phyloP scores from a whole-genome alignment of 2,888 invertebrate genomes.

The Crioceris asparagi region DNA sequence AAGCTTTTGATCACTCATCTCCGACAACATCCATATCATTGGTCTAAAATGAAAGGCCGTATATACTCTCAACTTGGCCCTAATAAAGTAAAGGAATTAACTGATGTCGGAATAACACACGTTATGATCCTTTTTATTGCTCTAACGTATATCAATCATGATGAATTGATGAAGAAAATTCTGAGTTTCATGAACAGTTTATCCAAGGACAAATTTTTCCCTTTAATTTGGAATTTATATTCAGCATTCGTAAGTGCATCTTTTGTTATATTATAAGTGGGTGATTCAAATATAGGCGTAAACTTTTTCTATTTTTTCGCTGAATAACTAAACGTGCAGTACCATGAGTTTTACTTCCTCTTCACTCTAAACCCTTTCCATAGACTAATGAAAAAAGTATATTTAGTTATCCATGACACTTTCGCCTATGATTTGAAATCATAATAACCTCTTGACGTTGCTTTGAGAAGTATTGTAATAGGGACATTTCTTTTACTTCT shows the following conservation, averaged over 20 bases:
- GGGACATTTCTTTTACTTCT: too few relatives aligned
- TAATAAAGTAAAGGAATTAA: slow-evolving; percentile 31
- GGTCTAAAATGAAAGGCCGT: slow-evolving; percentile 34
- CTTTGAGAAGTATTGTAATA: too few relatives aligned
- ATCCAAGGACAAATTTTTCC: slow-evolving; percentile 22
- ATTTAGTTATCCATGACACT: too few relatives aligned
- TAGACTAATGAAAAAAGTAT: too few relatives aligned
- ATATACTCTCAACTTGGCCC: slow-evolving; percentile 35
- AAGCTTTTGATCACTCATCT: slow-evolving; percentile 30
- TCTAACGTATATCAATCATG: slow-evolving; percentile 26
- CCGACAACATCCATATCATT: slow-evolving; percentile 29
- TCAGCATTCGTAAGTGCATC: slow-evolving; percentile 27
- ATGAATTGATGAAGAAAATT: slow-evolving; percentile 31
- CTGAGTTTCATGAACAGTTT: slow-evolving; percentile 26
- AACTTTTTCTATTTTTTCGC: too few relatives aligned
- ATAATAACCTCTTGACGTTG: too few relatives aligned
- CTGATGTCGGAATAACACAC: slow-evolving; percentile 28
- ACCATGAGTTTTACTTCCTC: too few relatives aligned
- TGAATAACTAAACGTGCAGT: too few relatives aligned
- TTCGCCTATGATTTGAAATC: too few relatives aligned
- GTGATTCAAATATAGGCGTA: too few relatives aligned
- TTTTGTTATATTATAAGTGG: background rate
- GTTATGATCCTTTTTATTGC: slow-evolving; percentile 29
- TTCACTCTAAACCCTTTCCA: too few relatives aligned
- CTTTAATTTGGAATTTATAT: slow-evolving; percentile 29